Evolutionary conservation across 2,113 vertebrate species (phyloP), one percentile per base, ranked within the genome.

Genomic region (Anguilla rostrata): DNA sequence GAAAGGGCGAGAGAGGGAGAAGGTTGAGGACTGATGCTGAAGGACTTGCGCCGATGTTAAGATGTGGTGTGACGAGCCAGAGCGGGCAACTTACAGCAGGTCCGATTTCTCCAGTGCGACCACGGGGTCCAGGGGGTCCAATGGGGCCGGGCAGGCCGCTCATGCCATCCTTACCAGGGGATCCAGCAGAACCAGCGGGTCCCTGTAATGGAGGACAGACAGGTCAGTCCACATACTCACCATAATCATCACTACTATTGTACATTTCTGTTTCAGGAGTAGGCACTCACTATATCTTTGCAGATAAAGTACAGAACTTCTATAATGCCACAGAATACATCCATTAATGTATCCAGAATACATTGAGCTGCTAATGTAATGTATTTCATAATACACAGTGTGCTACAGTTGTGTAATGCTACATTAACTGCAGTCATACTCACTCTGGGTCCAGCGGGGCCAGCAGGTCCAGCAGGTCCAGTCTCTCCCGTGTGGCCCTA

Each of bases 111-210:
- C 98, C 98, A 91, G 93, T 97, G 90, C 98, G 98, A 93, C 98
- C 98, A 39, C 98, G 98, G 89, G 98, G 97, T 90, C 98, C 98
- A 82, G 98, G 97, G 85, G 97, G 98, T 2, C 98, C 98, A 22
- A 97, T 97, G 87, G 98, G 98, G 86, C 98, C 98, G 0, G 98
- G 97, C 82, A 98, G 95, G 83, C 98, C 98, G 3, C 94, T 96
- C 94, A 97, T 95, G 91, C 98, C 98, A 0, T 99, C 98, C 91
- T 99, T 99, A 93, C 98, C 98, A 78, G 97, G 0, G 87, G 96
- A 1, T 82, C 98, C 98, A 90, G 97, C 87, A 87, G 96, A 92
- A 90, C 98, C 98, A 56, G 96, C 85, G 22, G 98, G 97, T 91
- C 98, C 98, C 98, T 99, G 29, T 41, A 22, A 0, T 18, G 12